These are phyloP conservation scores for Periplaneta americana DNA, from an alignment of 1,140 invertebrate genomes.

Conservation along the genomic window DNA sequence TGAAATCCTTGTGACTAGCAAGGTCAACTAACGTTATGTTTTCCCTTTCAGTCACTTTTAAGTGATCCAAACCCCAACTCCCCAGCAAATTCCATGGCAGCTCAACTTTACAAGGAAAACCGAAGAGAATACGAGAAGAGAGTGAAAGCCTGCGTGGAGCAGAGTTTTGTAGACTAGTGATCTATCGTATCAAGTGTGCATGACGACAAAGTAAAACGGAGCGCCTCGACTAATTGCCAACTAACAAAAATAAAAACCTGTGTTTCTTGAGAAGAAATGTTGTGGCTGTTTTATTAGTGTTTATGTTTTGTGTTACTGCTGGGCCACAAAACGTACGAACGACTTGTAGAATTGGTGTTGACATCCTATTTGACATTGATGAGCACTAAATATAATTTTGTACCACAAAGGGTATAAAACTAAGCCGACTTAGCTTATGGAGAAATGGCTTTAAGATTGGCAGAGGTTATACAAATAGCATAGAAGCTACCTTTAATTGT, in stretches of 20 bases:
- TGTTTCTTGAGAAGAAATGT: neutral
- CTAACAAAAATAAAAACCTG: constrained; percentile 4
- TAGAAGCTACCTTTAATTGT: neutral
- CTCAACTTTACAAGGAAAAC: constrained; percentile 94
- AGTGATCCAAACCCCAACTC: constrained; percentile 97
- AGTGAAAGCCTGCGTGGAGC: constrained; percentile 94
- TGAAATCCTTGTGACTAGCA: neutral
- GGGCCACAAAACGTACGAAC: neutral
- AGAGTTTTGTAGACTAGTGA: constrained; percentile 89
- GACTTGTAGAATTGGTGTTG: neutral
- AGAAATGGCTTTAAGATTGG: neutral
- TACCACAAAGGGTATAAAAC: neutral
- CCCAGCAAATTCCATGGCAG: constrained; percentile 93
- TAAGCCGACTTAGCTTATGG: neutral
- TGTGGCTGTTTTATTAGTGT: constrained; percentile 10
- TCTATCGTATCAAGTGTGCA: constrained; percentile 4
- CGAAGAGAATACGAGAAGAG: constrained; percentile 93
- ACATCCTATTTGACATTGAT: neutral
- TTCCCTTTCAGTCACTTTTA: constrained; percentile 76
- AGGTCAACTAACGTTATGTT: constrained; percentile 21
- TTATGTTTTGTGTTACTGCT: constrained; percentile 1
- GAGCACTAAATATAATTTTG: neutral
- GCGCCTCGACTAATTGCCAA: constrained; percentile 1
- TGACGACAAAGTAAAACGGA: neutral
- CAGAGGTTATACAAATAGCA: neutral